Base-by-base conservation (phyloP, 2,113 vertebrate species). In the Callospermophilus lateralis region DNA sequence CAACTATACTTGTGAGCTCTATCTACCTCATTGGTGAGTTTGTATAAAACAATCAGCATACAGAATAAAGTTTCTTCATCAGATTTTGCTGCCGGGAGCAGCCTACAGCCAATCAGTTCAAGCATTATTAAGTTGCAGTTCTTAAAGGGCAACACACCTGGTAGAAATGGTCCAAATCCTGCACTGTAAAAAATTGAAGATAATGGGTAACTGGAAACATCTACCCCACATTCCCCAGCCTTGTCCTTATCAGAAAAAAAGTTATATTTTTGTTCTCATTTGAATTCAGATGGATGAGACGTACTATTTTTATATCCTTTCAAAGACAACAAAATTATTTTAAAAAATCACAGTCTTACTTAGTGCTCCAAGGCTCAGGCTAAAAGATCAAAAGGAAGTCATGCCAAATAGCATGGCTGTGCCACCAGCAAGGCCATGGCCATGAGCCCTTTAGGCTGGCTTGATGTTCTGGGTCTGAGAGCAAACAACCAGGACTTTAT, bases 281-380 rank as follows among this genome's bases (percentile, higher is more conserved):
- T 80, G 8, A 65, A 61, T 0, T 89, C 39, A 61, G 55, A 70
- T 28, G 7, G 39, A 65, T 70, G 37, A 61, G 22, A 78, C 94
- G n/a, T 4, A 39, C 51, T 70, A 32, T 72, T 73, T 79, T 65
- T 37, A 84, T 34, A 9, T n/a, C 39, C 34, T 74, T 91, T 73
- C 42, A 84, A 26, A 65, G 72, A 79, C 67, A 83, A 11, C 6
- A 37, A 83, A 73, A 39, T 72, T 68, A 79, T 26, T 34, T 11
- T 68, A 20, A 87, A 90, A 58, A 76, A 48, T 76, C 48, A 67
- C 45, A 78, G 26, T 22, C 19, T 84, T 90, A 65, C 28, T 83
- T 32, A 93, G 88, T 22, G 87, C 22, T 83, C 55, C 80, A 96
- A 92, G 16, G 58, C 26, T 53, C 90, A 61, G 8, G 15, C 20